These are phyloP conservation scores for Darevskia nairensis DNA, from an alignment of 2,797 vertebrate genomes.

Conservation along the genomic window DNA sequence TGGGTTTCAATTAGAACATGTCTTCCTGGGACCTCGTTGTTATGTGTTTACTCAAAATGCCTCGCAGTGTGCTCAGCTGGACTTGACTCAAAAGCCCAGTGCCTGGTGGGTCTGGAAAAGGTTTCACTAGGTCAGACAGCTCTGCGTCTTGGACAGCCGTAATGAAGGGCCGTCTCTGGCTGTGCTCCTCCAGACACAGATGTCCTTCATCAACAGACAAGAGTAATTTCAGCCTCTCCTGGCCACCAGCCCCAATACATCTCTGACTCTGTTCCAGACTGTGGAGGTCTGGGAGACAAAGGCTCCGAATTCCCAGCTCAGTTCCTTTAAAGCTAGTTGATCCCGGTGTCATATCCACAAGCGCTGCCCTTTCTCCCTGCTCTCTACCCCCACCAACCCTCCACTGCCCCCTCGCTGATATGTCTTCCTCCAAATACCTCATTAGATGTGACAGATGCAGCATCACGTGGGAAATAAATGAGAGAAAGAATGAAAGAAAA, in stretches of 20 bases:
- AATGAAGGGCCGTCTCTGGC: neutral
- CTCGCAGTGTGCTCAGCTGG: neutral
- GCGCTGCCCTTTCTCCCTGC: constrained; percentile 6
- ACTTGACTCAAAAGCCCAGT: neutral
- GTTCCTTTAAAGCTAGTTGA: constrained; percentile 1
- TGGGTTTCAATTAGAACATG: neutral
- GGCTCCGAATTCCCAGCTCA: neutral
- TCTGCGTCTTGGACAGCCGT: neutral
- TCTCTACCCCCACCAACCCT: neutral
- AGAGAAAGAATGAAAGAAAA: constrained; percentile 66
- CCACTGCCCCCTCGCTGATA: neutral
- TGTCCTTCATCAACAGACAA: constrained; percentile 2
- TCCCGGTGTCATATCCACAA: constrained; percentile 2
- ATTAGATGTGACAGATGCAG: constrained; percentile 75
- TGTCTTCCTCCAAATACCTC: constrained; percentile 66
- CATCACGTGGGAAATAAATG: constrained; percentile 74
- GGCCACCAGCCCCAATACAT: neutral
- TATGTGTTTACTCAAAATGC: neutral
- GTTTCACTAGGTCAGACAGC: neutral
- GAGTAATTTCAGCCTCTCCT: neutral
- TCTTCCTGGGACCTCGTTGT: constrained; percentile 16
- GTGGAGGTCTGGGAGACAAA: neutral
- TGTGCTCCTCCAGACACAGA: neutral
- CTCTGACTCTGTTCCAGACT: constrained; percentile 1
- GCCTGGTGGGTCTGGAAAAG: neutral